A percentile compares a stretch with the other conserved stretches of the same genome.
Evolutionary conservation across 2,888 invertebrate genomes (phyloP).

Genomic region (Tuta absoluta): DNA sequence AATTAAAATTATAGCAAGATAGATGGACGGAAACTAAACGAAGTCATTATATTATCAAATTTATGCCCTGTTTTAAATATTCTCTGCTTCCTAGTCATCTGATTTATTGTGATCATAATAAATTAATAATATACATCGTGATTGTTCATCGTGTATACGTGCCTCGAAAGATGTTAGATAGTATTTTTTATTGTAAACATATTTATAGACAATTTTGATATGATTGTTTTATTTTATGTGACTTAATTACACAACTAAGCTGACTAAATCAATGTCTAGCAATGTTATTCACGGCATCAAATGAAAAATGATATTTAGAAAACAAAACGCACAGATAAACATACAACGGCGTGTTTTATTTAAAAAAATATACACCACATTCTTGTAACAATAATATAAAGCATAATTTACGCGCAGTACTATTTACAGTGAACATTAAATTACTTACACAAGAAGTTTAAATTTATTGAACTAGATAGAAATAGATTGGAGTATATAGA

Average conservation of each 20-base stretch:
- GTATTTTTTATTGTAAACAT: slow-evolving; percentile 67
- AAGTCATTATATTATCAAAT: too few species aligned
- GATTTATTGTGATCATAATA: slow-evolving; percentile 30
- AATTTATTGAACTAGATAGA: slow-evolving; percentile 3
- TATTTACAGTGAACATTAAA: slow-evolving; percentile 10
- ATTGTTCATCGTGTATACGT: slow-evolving; percentile 44
- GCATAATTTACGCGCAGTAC: slow-evolving; percentile 18
- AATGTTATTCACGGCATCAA: neutral
- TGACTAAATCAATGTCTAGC: neutral
- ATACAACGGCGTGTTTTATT: slow-evolving; percentile 63
- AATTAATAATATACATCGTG: slow-evolving; percentile 19
- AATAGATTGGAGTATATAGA: neutral
- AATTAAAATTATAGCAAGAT: too few species aligned
- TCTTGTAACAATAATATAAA: slow-evolving; percentile 53
- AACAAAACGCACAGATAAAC: slow-evolving; percentile 39
- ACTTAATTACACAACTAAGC: neutral
- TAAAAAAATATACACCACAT: slow-evolving; percentile 70
- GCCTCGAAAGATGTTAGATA: slow-evolving; percentile 53
- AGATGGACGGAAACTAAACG: too few species aligned
- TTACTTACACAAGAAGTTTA: slow-evolving; percentile 4
- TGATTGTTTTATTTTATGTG: slow-evolving; percentile 38
- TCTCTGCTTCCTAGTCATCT: slow-evolving; percentile 25
- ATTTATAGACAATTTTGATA: slow-evolving; percentile 47
- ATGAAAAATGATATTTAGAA: neutral
- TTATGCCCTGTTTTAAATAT: neutral